Base-by-base conservation (phyloP, 2,888 invertebrate species). In the Chloroclysta siterata region DNA sequence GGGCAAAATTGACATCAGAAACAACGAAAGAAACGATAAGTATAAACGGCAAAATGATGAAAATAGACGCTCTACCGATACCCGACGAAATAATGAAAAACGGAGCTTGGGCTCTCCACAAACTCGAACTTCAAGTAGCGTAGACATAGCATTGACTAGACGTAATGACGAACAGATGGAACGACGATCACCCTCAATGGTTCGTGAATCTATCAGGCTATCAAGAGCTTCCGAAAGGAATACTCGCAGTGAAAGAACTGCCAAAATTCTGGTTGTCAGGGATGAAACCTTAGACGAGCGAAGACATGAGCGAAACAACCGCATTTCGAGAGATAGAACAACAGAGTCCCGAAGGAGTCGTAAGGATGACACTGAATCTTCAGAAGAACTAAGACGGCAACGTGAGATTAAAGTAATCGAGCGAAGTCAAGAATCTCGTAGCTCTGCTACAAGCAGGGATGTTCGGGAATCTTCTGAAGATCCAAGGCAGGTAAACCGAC, bases 151-250 rank as follows among this genome's bases (percentile, higher is more conserved):
- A n/a, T n/a, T n/a, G 51, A 50, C n/a, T 6, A 29, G 46, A 33
- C 51, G 54, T 29, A 52, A 59, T 47, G 54, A n/a, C 13, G 29
- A 46, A 46, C 50, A 36, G 0, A 14, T 55, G 22, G 55, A 63
- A 15, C 51, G 36, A 48, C 52, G 47, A 52, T n/a, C 28, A 22
- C 28, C 17, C 15, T 64, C 64, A 36, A 33, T 53, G 48, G 44
- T 53, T 51, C 62, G 62, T n/a, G 54, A 57, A 48, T 55, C 60
- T 14, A 53, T 15, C 48, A 51, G 52, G 11, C 29, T 58, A 17
- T 52, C 55, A 41, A 60, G 48, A 56, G 17, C 42, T 29, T 51
- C 13, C 54, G 64, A 60, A n/a, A 60, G 54, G n/a, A 63, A 51
- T 17, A 36, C 52, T 41, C 53, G 51, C 28, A 39, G 60, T 48